Base-by-base conservation (phyloP, 2,888 invertebrate species). In the Lottia gigantea region DNA sequence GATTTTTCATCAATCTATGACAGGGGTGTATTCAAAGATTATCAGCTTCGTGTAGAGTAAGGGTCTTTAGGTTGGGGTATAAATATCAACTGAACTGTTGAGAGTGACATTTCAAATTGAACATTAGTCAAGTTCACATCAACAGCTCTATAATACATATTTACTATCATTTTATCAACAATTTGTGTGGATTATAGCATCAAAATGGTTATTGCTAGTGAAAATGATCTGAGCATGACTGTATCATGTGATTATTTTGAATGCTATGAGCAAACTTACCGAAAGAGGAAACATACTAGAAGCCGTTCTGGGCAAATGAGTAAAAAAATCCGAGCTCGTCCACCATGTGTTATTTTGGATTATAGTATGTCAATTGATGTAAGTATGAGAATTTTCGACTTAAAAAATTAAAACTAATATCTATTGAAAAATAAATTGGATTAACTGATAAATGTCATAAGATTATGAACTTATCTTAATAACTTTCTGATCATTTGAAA, bases 311-410 rank as follows among this genome's bases (percentile, higher is more conserved):
- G 69, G 40, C 69, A 69, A 45, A 47, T 69, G 46, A 64, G 64
- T 45, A 69, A 69, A 55, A 69, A 69, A 61, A 45, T 65, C 3
- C 55, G 65, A 55, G 64, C 64, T 19, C 47, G 40, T 16, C 64
- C 64, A 16, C 65, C 65, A 46, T 65, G 40, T 65, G 65, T 45
- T 16, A 64, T 64, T 25, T 45, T 69, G 69, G 69, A 69, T 69
- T 69, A 47, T 64, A 69, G 64, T 55, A 69, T 69, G 25, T 55
- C 61, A 25, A 46, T 64, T 69, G 64, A 69, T 65, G 69, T 69
- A 69, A 69, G 69, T 69, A 65, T 45, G n/a, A 11, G 11, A 15
- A 65, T n/a, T 23, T 26, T 26, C 40, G 11, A 40, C 11, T 40
- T 40, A 40, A 8, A 40, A 31, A 40, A 40, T 40, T 40, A 40